Conservation (phyloP, 1,140 invertebrate species). For the Panagrolaimus sp. region DNA sequence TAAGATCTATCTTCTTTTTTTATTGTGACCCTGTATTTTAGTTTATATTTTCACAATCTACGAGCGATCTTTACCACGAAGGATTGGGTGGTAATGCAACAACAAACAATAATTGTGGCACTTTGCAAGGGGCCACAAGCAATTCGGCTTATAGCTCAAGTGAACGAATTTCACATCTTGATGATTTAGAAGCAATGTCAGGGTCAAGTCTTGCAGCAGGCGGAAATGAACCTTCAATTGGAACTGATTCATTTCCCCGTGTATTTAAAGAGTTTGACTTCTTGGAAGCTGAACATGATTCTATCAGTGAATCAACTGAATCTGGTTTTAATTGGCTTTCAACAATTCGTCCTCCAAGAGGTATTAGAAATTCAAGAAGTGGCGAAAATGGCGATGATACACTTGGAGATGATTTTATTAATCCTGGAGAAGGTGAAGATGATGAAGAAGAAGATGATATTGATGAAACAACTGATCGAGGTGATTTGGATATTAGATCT, state of each 20-base stretch:
- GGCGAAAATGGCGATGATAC: conserved; percentile 31
- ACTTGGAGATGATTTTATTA: conserved; percentile 23
- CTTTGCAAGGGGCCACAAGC: conserved; percentile 22
- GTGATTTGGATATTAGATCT: neutral
- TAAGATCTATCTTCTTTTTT: too few species aligned
- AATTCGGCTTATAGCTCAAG: conserved; percentile 34
- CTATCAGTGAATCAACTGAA: conserved; percentile 66
- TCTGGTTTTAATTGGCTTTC: conserved; percentile 93
- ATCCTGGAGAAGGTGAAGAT: conserved; percentile 19
- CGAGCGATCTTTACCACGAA: conserved; percentile 37
- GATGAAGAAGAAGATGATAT: conserved; percentile 40
- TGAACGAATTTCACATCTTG: conserved; percentile 32
- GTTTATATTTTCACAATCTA: conserved; percentile 55
- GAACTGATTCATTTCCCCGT: conserved; percentile 53
- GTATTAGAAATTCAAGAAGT: conserved; percentile 22
- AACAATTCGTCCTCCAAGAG: conserved; percentile 50
- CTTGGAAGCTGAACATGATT: conserved; percentile 93
- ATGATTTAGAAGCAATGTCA: conserved; percentile 44
- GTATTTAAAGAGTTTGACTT: conserved; percentile 99
- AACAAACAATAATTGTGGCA: conserved; percentile 16
- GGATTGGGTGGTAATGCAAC: conserved; percentile 11
- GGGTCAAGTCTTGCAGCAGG: conserved; percentile 36
- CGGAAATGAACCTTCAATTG: conserved; percentile 34
- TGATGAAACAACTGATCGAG: conserved; percentile 15
- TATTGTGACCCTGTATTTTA: conserved; percentile 25